Conservation (phyloP, 2,888 invertebrate species). For the Pantelozetes paolii region DNA sequence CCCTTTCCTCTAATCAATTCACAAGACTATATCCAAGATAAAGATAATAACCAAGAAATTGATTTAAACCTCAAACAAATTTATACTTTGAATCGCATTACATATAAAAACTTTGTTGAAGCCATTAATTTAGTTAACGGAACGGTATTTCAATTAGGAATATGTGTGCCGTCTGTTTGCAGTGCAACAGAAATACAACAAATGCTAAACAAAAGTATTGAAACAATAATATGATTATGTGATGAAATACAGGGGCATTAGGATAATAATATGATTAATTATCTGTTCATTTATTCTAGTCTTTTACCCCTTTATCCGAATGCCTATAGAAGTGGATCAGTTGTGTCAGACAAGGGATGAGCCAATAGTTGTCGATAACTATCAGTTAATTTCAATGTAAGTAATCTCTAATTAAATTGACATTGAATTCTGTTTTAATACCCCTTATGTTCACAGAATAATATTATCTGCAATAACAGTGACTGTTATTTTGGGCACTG, state of each 20-base stretch:
- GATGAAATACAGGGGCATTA: background rate
- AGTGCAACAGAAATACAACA: background rate
- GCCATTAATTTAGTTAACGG: constrained; percentile 12
- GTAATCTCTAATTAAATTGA: background rate
- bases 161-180: constrained; percentile 2
- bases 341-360: background rate
- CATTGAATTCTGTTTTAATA: too few species aligned
- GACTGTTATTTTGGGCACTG: background rate
- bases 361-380: background rate
- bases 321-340: background rate
- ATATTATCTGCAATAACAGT: background rate
- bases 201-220: constrained; percentile 10
- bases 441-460: background rate
- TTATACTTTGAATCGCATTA: too few species aligned
- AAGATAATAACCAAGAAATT: too few species aligned
- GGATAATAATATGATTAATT: too few species aligned
- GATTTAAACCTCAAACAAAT: too few species aligned
- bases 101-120: background rate
- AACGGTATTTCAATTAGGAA: background rate
- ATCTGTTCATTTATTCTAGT: too few species aligned
- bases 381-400: background rate
- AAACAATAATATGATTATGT: background rate
- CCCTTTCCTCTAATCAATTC: background rate
- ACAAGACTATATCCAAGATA: too few species aligned
- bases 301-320: background rate